Percentiles rank a stretch among this genome's conserved stretches.
These are phyloP conservation scores for Vireo altiloquus DNA, from an alignment of 2,113 vertebrate genomes.

Conservation along the genomic window DNA sequence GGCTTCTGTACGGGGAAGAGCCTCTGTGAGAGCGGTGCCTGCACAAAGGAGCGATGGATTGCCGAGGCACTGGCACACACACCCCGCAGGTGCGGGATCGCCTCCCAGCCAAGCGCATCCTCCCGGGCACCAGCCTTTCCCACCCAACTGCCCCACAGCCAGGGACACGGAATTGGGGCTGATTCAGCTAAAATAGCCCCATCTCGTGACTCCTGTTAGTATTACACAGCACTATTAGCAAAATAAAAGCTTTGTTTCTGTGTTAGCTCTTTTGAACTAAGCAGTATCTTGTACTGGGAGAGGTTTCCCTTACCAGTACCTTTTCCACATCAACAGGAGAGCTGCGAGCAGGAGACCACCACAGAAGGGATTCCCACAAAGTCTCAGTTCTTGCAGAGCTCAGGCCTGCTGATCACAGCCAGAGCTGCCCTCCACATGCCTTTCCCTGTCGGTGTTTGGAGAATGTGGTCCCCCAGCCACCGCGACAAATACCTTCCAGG, in stretches of 20 bases:
- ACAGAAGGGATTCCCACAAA: not conserved
- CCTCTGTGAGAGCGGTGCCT: not conserved
- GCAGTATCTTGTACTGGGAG: fast-evolving
- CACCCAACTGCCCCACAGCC: fast-evolving
- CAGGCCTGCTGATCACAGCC: not conserved
- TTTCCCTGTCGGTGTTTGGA: not conserved
- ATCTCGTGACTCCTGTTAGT: not conserved
- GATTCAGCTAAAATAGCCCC: not conserved
- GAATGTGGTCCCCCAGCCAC: not conserved
- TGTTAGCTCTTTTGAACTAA: fast-evolving
- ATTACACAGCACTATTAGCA: fast-evolving
- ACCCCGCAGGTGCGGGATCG: not conserved
- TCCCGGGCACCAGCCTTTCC: fast-evolving
- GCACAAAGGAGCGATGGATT: fast-evolving
- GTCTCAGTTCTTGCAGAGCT: not conserved
- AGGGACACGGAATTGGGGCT: fast-evolving
- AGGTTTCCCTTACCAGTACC: not conserved
- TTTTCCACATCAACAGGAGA: not conserved
- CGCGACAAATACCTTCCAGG: not conserved
- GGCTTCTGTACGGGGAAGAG: not conserved
- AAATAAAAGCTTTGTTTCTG: fast-evolving
- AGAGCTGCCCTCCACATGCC: not conserved
- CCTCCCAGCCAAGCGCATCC: fast-evolving
- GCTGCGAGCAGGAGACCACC: not conserved
- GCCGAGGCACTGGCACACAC: fast-evolving